These are phyloP conservation scores for Anguilla anguilla DNA, from an alignment of 2,797 vertebrate species.

Conservation along the genomic window DNA sequence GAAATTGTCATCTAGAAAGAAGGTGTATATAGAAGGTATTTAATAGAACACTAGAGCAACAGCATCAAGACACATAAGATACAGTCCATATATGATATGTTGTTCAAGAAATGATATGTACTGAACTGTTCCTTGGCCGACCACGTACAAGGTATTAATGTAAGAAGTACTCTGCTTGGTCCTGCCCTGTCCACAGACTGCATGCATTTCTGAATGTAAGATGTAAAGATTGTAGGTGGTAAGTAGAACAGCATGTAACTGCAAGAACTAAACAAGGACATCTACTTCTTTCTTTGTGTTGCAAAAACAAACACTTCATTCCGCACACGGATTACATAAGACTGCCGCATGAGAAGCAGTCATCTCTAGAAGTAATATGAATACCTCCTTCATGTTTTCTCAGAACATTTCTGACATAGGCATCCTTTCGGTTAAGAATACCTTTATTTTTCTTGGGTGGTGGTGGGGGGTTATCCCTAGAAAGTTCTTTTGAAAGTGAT, in stretches of 20 bases:
- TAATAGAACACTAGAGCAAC: neutral
- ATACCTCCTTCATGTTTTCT: neutral
- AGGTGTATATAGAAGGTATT: neutral
- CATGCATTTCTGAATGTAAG: neutral
- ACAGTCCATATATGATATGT: neutral
- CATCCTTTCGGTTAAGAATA: slow-evolving; percentile 5
- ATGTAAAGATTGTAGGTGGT: neutral
- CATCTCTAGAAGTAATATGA: neutral
- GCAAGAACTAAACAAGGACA: neutral
- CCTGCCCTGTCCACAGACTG: neutral
- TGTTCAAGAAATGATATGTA: neutral
- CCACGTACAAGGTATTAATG: neutral
- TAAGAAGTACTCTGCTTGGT: neutral
- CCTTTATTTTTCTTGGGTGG: neutral
- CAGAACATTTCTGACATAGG: neutral
- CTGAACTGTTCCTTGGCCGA: neutral
- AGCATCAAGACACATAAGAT: neutral
- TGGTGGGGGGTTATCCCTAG: neutral
- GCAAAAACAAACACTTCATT: slow-evolving; percentile 1
- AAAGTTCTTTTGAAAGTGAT: neutral
- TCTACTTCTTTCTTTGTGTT: neutral
- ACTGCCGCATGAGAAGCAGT: neutral
- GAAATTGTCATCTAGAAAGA: neutral
- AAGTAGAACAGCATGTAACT: neutral
- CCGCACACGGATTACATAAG: neutral